Evolutionary conservation across 2,113 vertebrate species (phyloP).

Genomic region (Nipponia nippon): DNA sequence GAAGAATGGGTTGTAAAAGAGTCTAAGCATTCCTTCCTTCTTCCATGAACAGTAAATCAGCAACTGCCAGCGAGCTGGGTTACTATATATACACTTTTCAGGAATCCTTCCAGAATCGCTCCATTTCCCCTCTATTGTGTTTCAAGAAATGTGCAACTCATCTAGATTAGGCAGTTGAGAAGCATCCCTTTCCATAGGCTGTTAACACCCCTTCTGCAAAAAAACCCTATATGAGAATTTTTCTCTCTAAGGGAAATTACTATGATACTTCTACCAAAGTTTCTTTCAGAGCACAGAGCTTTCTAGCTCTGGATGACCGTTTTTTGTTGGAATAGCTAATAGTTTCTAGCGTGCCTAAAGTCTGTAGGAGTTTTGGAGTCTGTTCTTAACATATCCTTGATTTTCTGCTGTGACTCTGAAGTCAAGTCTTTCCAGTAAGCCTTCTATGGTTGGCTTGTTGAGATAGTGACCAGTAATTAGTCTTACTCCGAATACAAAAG

Average conservation of each 20-base stretch:
- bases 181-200: not conserved
- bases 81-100: not conserved
- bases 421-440: not conserved
- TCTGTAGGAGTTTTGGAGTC: not conserved
- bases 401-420: not conserved
- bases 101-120: conserved; percentile 5
- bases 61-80: not conserved
- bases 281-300: not conserved
- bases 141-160: conserved; percentile 9
- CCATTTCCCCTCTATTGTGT: not conserved
- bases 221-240: not conserved
- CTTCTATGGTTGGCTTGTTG: not conserved
- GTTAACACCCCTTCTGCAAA: not conserved
- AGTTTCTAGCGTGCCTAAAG: not conserved
- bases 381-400: not conserved
- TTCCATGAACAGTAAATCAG: conserved; percentile 12
- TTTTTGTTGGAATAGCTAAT: not conserved
- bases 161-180: not conserved
- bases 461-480: not conserved
- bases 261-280: not conserved
- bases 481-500: not conserved
- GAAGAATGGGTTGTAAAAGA: not conserved
- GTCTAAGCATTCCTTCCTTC: not conserved
- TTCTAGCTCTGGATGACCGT: not conserved
- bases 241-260: not conserved